Conservation (phyloP, 2,888 invertebrate species). For the Synanthedon formicaeformis region DNA sequence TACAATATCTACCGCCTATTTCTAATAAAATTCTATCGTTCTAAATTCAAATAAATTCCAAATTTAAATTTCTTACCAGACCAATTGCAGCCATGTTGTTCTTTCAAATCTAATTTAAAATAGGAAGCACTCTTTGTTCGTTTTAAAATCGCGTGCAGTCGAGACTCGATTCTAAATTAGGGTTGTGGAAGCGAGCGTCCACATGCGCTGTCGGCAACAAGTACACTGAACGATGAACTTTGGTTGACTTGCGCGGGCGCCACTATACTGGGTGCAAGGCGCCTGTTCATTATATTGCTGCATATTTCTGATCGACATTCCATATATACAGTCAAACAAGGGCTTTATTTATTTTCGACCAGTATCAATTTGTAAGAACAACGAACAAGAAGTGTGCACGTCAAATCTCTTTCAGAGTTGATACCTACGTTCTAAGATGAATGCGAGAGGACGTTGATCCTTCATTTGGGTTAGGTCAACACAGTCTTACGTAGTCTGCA, state of each 20-base stretch:
- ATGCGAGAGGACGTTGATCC: slow-evolving; percentile 37
- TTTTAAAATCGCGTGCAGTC: slow-evolving; percentile 21
- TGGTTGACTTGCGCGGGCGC: slow-evolving; percentile 31
- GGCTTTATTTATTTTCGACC: slow-evolving; percentile 47
- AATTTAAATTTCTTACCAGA: slow-evolving; percentile 35
- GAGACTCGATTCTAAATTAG: slow-evolving; percentile 21
- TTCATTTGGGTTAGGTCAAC: slow-evolving; percentile 50
- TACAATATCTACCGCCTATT: slow-evolving; percentile 4
- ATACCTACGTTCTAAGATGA: slow-evolving; percentile 4
- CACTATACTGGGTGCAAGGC: slow-evolving; percentile 12
- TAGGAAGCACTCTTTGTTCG: slow-evolving; percentile 45
- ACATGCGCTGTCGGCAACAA: slow-evolving; percentile 40
- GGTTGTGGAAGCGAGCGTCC: slow-evolving; percentile 25
- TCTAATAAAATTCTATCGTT: not conserved
- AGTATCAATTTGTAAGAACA: slow-evolving; percentile 14
- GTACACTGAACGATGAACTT: slow-evolving; percentile 50
- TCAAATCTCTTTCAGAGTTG: not conserved
- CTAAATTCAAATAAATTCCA: not conserved
- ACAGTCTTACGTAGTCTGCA: slow-evolving; percentile 6
- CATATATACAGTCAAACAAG: slow-evolving; percentile 33
- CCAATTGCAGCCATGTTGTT: slow-evolving; percentile 38
- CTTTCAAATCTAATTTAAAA: slow-evolving; percentile 48
- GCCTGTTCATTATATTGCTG: slow-evolving; percentile 26
- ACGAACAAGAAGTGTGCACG: not conserved
- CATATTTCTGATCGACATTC: slow-evolving; percentile 39